A percentile compares a stretch with the other conserved stretches of the same genome.
Evolutionary conservation across 2,888 invertebrate genomes (phyloP).

Genomic region (Saturnia pavonia): DNA sequence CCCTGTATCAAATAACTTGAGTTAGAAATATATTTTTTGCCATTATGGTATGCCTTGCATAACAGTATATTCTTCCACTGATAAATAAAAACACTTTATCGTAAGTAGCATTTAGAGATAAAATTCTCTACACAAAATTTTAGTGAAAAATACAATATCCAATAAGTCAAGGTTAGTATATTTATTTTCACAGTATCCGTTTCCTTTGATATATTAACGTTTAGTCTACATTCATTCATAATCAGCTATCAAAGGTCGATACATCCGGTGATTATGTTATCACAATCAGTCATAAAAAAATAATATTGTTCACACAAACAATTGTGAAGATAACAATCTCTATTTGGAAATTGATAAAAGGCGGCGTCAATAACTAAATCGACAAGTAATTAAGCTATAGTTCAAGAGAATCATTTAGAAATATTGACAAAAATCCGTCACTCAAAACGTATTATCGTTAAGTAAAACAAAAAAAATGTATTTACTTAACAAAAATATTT

Average conservation of each 20-base stretch:
- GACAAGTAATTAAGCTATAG: neutral
- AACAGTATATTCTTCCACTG: too few relatives aligned
- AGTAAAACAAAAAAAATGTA: too few relatives aligned
- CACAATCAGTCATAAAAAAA: constrained; percentile 3
- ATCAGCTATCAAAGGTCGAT: neutral
- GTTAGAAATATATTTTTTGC: too few relatives aligned
- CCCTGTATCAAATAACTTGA: too few relatives aligned
- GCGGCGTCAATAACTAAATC: neutral
- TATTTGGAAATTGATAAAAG: constrained; percentile 3
- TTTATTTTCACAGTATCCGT: neutral
- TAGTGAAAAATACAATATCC: too few relatives aligned
- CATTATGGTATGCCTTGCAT: too few relatives aligned
- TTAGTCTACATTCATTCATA: neutral
- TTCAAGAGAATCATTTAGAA: constrained; percentile 3
- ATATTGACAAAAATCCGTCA: neutral
- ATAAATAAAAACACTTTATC: too few relatives aligned
- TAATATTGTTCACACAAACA: neutral
- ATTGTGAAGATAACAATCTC: neutral
- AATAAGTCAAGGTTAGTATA: neutral
- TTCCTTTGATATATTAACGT: neutral
- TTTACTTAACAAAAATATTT: too few relatives aligned
- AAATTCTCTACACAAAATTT: too few relatives aligned
- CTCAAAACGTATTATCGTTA: too few relatives aligned
- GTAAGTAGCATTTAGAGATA: too few relatives aligned
- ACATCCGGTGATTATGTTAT: constrained; percentile 14